These are phyloP conservation scores for Sigmodon hispidus DNA, from an alignment of 2,113 vertebrate species.

Conservation along the genomic window DNA sequence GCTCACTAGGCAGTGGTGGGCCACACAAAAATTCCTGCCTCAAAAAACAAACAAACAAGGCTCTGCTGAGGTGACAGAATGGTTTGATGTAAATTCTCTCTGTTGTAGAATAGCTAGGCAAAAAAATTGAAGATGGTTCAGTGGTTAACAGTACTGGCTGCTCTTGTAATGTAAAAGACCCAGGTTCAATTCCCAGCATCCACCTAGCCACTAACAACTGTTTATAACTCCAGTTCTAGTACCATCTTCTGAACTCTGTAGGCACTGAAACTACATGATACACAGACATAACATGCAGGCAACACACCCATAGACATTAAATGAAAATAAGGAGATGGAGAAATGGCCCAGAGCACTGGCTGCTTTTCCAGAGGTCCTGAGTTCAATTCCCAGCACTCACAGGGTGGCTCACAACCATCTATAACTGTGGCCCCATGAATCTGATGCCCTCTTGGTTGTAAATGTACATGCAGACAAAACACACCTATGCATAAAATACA, in stretches of 20 bases:
- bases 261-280: not conserved
- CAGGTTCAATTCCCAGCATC: not conserved
- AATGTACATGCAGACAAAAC: not conserved
- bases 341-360: not conserved
- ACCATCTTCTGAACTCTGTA: not conserved
- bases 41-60: not conserved
- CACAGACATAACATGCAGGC: not conserved
- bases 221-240: not conserved
- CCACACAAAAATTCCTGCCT: not conserved
- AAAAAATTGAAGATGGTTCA: not conserved
- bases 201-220: not conserved
- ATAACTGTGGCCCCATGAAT: not conserved
- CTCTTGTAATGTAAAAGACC: not conserved
- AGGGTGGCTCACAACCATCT: not conserved
- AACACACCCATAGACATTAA: not conserved
- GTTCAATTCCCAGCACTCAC: not conserved
- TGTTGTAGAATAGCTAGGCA: not conserved
- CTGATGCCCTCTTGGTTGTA: not conserved
- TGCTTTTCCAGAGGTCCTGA: not conserved
- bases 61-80: not conserved
- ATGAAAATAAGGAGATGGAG: not conserved
- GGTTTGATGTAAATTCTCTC: not conserved
- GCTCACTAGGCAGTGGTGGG: not conserved
- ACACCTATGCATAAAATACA: not conserved
- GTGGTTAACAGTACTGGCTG: not conserved